Base-by-base conservation (phyloP, 2,797 vertebrate species). In the Schizopygopsis malacanthus region DNA sequence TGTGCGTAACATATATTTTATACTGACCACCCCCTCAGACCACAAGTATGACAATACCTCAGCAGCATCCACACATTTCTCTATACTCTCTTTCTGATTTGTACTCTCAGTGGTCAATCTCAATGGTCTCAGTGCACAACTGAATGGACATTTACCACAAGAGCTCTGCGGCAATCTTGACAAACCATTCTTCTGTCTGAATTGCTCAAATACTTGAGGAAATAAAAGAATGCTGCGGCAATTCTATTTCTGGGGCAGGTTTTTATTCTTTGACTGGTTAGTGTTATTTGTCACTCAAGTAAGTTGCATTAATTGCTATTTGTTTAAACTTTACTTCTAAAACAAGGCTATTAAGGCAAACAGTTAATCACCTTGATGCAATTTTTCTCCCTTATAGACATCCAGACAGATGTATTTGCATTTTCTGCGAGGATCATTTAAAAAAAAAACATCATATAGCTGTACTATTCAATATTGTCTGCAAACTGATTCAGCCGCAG, bases 11-110 rank as follows among this genome's bases (percentile, higher is more conserved):
- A 33, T 65, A 87, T 84, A 91, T 92, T 88, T 86, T 63, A 89
- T 72, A 43, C 41, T 70, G 85, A 91, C 83, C 82, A 50, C 78
- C 59, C 69, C 70, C 82, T 76, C 85, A 56, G 67, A 92, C 92
- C 92, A 88, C 92, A 95, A 91, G 89, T 92, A 91, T 92, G 90
- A 92, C 86, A 84, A 88, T 90, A 88, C 88, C 88, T 92, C 90
- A 90, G 87, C 81, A 69, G 87, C 85, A 82, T 86, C 84, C 90
- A 90, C 92, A 90, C 83, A 89, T 83, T 86, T 85, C 59, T 61
- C 41, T 65, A 25, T n/a, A 45, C 72, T 89, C 37, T 82, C 83
- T 70, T 91, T 39, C 76, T 78, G 50, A 3, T 63, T 78, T 78
- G 84, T 70, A 41, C 85, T 88, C 78, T 72, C 59, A 70, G 65